These are phyloP conservation scores for Macheiramphus alcinus DNA, from an alignment of 2,113 vertebrate genomes.

Conservation along the genomic window DNA sequence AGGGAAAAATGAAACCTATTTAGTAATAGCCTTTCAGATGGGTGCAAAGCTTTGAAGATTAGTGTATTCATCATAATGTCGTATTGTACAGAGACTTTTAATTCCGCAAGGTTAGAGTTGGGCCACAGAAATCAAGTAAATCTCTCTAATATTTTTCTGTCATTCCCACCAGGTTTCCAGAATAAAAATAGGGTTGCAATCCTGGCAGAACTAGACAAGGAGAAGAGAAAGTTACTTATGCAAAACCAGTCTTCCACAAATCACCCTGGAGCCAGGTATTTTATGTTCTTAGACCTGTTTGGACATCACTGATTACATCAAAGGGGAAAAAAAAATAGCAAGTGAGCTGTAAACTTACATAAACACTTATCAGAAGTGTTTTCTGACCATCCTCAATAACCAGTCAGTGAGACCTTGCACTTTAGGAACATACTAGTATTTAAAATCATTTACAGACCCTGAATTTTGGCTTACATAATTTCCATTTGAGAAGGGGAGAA, in stretches of 20 bases:
- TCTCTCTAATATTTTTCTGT: conserved; percentile 58
- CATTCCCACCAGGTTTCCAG: conserved; percentile 80
- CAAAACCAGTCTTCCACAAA: conserved; percentile 90
- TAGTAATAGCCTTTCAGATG: not conserved
- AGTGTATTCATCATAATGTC: not conserved
- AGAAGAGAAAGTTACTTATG: conserved; percentile 90
- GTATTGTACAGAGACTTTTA: conserved; percentile 5
- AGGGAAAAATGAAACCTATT: not conserved
- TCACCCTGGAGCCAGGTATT: conserved; percentile 91
- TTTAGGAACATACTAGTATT: not conserved
- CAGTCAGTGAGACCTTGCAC: not conserved
- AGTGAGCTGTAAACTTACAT: not conserved
- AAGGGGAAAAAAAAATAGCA: not conserved
- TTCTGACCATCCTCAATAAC: not conserved
- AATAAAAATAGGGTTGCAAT: conserved; percentile 95
- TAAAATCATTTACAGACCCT: not conserved
- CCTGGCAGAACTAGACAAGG: conserved; percentile 94
- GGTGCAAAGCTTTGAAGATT: not conserved
- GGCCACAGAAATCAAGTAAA: not conserved
- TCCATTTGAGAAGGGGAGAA: not conserved
- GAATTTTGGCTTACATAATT: not conserved
- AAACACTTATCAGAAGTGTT: not conserved
- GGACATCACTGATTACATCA: not conserved
- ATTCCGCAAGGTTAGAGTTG: not conserved
- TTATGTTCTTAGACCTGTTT: conserved; percentile 15